phyloP scores from a whole-genome alignment of 1,140 invertebrate genomes.

The Monochamus saltuarius region DNA sequence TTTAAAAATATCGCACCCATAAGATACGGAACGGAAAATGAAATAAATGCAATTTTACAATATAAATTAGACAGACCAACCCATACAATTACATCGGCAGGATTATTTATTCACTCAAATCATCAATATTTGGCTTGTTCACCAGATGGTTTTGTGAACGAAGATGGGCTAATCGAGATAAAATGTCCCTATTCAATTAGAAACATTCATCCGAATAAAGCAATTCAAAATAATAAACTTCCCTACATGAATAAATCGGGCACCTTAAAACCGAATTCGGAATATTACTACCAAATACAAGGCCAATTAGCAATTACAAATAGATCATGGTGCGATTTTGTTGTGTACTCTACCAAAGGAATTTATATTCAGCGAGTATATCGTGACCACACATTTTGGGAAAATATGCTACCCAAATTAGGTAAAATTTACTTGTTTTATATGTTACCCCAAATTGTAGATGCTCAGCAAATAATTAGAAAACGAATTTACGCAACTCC shows the following conservation, averaged over 20 bases:
- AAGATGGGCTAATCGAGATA: background rate
- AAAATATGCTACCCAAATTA: background rate
- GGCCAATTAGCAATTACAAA: background rate
- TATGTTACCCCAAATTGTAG: too few relatives aligned
- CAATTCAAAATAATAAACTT: background rate
- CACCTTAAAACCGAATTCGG: background rate
- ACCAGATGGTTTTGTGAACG: background rate
- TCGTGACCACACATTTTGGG: background rate
- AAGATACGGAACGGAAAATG: too few relatives aligned
- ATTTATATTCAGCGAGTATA: background rate
- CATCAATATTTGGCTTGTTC: background rate
- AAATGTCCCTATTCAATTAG: background rate
- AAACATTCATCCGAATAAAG: background rate
- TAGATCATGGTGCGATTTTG: constrained; percentile 8
- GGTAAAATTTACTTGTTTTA: too few relatives aligned
- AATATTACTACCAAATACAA: constrained; percentile 2
- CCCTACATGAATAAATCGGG: too few relatives aligned
- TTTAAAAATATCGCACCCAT: too few relatives aligned
- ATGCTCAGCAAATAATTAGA: too few relatives aligned
- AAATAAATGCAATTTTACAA: too few relatives aligned
- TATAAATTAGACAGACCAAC: too few relatives aligned
- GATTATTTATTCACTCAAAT: too few relatives aligned
- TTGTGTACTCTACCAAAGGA: background rate
- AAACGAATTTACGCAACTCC: too few relatives aligned
- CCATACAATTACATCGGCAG: too few relatives aligned